A percentile compares a stretch with the other conserved stretches of the same genome.
These are phyloP conservation scores for Tholera decimalis DNA, from an alignment of 2,888 invertebrate genomes.

Conservation along the genomic window DNA sequence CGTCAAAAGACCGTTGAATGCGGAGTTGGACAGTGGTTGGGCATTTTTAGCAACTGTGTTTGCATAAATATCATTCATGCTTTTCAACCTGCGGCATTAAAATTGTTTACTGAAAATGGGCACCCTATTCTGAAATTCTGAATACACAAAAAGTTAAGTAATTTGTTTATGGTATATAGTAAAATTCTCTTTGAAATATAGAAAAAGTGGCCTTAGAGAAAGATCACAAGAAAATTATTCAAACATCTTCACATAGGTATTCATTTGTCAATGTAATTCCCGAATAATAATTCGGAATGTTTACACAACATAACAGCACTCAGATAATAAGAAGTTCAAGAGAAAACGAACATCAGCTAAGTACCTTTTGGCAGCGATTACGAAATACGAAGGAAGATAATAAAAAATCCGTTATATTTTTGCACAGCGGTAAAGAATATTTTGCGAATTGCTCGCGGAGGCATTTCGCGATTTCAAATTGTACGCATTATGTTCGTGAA, in stretches of 20 bases:
- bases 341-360: conserved; percentile 61
- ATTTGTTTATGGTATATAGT: conserved; percentile 23
- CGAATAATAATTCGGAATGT: conserved; percentile 56
- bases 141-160: conserved; percentile 27
- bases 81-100: conserved; percentile 37
- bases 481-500: conserved; percentile 80
- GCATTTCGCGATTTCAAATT: conserved; percentile 84
- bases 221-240: conserved; percentile 23
- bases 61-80: conserved; percentile 54
- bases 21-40: conserved; percentile 37
- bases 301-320: conserved; percentile 56
- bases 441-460: conserved; percentile 75
- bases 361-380: conserved; percentile 64
- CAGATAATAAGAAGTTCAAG: conserved; percentile 58
- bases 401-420: conserved; percentile 78
- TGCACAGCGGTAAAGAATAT: conserved; percentile 74
- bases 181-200: conserved; percentile 9
- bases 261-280: conserved; percentile 37
- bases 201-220: conserved; percentile 8
- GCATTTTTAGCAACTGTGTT: conserved; percentile 52
- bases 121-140: conserved; percentile 1
- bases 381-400: conserved; percentile 64
- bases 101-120: conserved; percentile 23
- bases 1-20: conserved; percentile 56
- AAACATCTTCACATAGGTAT: conserved; percentile 38